Evolutionary conservation across 2,797 vertebrate species (phyloP).

Genomic region (Emydoidea blandingii): DNA sequence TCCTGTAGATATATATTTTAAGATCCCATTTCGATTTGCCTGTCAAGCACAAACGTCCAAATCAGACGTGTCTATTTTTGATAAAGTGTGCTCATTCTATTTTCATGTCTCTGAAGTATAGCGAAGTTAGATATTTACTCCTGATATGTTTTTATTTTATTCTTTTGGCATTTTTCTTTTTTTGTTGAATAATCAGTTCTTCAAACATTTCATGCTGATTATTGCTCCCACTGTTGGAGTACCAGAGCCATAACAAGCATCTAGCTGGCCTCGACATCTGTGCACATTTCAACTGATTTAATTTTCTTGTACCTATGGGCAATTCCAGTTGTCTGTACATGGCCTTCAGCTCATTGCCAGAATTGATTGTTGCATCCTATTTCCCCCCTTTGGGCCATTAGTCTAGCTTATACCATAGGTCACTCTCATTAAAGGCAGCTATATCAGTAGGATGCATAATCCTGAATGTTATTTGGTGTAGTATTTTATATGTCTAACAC

Average conservation of each 20-base stretch:
- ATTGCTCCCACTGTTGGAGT: not conserved
- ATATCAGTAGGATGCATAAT: not conserved
- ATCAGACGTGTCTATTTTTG: not conserved
- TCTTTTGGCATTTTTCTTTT: not conserved
- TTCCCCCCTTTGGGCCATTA: not conserved
- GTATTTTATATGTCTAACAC: not conserved
- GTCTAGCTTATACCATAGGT: not conserved
- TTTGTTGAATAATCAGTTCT: not conserved
- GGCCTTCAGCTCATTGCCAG: not conserved
- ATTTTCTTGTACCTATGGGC: not conserved
- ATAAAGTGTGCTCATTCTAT: not conserved
- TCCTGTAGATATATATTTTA: not conserved
- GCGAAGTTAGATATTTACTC: not conserved
- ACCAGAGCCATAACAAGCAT: not conserved
- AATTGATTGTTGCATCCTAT: not conserved
- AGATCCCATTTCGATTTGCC: not conserved
- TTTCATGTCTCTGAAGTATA: not conserved
- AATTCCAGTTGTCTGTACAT: not conserved
- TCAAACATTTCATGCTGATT: not conserved
- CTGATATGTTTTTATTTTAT: not conserved
- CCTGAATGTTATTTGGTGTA: not conserved
- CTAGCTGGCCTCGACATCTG: not conserved
- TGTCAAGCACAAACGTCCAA: not conserved
- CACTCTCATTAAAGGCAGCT: not conserved
- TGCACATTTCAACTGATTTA: not conserved